These are phyloP conservation scores for Lytechinus variegatus DNA, from an alignment of 35 echinoderm and acorn worm genomes.

Conservation along the genomic window DNA sequence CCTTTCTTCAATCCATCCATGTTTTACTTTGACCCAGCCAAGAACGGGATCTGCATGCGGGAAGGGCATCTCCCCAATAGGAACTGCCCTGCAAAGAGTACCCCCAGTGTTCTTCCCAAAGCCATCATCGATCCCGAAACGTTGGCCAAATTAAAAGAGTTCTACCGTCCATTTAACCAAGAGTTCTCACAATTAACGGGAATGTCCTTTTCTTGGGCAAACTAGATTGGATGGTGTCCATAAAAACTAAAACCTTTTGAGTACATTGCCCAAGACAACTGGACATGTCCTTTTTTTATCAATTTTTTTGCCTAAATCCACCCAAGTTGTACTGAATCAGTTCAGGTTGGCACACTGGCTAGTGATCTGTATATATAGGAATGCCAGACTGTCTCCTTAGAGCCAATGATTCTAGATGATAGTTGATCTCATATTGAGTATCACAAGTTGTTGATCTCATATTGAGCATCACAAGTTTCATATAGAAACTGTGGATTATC, in stretches of 20 bases:
- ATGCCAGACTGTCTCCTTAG: not conserved
- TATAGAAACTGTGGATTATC: too few species aligned
- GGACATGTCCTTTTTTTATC: not conserved
- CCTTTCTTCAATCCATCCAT: slow-evolving; percentile 72
- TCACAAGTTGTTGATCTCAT: too few species aligned
- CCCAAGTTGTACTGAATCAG: not conserved
- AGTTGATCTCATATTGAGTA: too few species aligned
- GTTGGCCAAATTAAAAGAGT: slow-evolving; percentile 63
- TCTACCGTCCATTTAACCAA: slow-evolving; percentile 68
- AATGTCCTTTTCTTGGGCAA: slow-evolving; percentile 64
- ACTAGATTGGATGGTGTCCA: slow-evolving; percentile 5
- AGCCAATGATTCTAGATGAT: too few species aligned
- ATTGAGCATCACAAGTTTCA: too few species aligned
- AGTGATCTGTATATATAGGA: slow-evolving; percentile 4
- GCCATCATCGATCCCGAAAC: slow-evolving; percentile 62
- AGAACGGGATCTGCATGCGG: slow-evolving; percentile 72
- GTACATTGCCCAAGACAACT: not conserved
- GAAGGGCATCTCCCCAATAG: not conserved
- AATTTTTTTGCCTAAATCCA: not conserved
- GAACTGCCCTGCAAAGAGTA: slow-evolving; percentile 87
- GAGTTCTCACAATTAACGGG: slow-evolving; percentile 72
- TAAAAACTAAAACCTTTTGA: not conserved
- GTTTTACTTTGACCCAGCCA: slow-evolving; percentile 76
- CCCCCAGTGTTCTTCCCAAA: slow-evolving; percentile 85
- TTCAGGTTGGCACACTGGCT: not conserved